Percentiles rank a stretch among this genome's conserved stretches.
Evolutionary conservation across 1,140 invertebrate genomes (phyloP).

Genomic region (Drosophila nannoptera): DNA sequence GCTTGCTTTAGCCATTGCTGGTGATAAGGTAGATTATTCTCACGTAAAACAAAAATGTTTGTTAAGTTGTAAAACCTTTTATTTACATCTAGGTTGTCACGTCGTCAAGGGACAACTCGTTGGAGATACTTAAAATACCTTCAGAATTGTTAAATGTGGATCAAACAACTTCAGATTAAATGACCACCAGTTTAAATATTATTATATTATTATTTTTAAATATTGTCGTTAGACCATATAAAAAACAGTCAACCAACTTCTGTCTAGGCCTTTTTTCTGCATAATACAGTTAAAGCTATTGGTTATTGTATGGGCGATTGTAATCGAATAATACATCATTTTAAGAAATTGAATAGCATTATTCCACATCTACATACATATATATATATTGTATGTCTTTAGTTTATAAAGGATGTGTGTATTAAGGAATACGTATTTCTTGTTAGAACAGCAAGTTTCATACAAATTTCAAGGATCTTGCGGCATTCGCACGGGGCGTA

Average conservation of each 20-base stretch:
- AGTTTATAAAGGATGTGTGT: constrained; percentile 3
- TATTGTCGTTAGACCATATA: constrained; percentile 9
- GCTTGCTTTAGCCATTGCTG: constrained; percentile 82
- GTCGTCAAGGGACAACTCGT: constrained; percentile 69
- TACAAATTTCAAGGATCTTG: constrained; percentile 57
- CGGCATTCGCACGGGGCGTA: constrained; percentile 51
- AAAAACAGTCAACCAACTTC: constrained; percentile 12
- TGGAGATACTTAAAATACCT: constrained; percentile 67
- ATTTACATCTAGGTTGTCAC: constrained; percentile 57
- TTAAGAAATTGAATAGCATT: constrained; percentile 34
- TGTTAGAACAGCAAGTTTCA: not conserved
- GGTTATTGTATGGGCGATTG: constrained; percentile 25
- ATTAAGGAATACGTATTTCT: constrained; percentile 31
- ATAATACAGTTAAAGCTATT: constrained; percentile 33
- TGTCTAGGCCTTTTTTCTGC: constrained; percentile 23
- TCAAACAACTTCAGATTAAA: constrained; percentile 1
- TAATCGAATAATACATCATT: constrained; percentile 60
- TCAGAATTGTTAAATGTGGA: constrained; percentile 30
- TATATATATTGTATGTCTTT: constrained; percentile 10
- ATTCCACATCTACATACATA: constrained; percentile 3
- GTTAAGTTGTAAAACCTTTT: not conserved
- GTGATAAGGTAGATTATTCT: constrained; percentile 81
- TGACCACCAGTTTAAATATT: not conserved
- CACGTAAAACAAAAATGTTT: not conserved
- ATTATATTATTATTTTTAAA: constrained; percentile 27